Conservation (phyloP, 2,797 vertebrate species). For the Gymnoscopelus braueri region DNA sequence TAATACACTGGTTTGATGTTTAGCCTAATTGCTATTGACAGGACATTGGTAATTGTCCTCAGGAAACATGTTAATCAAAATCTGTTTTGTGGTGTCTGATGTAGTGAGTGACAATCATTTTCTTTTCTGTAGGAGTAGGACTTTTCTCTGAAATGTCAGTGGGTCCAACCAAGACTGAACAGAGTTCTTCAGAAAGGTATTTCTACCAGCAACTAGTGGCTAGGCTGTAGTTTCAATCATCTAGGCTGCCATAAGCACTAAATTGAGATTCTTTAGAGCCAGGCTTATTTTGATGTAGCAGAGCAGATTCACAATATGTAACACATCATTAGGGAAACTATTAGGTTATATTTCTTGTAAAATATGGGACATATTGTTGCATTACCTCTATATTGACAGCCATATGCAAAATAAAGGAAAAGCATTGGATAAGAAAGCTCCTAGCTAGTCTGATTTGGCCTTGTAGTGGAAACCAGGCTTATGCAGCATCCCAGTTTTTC, state of each 20-base stretch:
- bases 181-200: constrained; percentile 76
- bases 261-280: not conserved
- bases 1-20: constrained; percentile 5
- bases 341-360: too few species aligned
- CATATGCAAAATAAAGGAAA: not conserved
- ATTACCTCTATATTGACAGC: not conserved
- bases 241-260: not conserved
- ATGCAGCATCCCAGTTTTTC: not conserved
- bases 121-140: constrained; percentile 63
- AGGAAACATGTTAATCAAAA: not conserved
- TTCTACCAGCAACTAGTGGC: not conserved
- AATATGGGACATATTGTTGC: not conserved
- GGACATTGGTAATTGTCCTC: not conserved
- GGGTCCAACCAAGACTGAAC: constrained; percentile 75
- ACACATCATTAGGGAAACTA: not conserved
- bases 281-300: not conserved
- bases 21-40: not conserved
- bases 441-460: not conserved
- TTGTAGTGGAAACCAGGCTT: constrained; percentile 5
- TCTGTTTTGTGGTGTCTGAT: constrained; percentile 37
- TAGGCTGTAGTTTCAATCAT: not conserved
- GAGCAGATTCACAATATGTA: not conserved
- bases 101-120: constrained; percentile 17
- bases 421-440: not conserved
- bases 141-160: constrained; percentile 77